Evolutionary conservation across 2,888 invertebrate species (phyloP), one percentile per base, ranked within the genome.

Genomic region (Drosophila neotestacea): DNA sequence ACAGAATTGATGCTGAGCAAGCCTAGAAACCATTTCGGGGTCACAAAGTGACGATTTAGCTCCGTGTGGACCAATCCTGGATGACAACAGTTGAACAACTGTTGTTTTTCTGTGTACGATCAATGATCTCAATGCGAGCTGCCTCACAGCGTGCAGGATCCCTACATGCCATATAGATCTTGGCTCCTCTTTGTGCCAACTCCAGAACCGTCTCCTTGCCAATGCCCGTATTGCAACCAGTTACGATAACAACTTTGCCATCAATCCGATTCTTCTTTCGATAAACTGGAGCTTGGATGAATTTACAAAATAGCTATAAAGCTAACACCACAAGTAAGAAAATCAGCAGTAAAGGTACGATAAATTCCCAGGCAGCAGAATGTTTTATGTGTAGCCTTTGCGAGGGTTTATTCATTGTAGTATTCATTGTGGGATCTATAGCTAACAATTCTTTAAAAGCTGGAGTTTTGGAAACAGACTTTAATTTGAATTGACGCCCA

Each of bases 101-200:
- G 96, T 92, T 93, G 96, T 92, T 97, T 92, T 97, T 97, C 89
- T 93, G 93, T 0, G 96, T 95, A 72, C 95, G 94, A 74, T 96
- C 90, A 50, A 97, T 96, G 74, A 97, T 96, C 82, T 96, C 95
- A 85, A 95, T 93, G 0, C 96, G 94, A 41, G 94, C 93, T 6
- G 93, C 93, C 94, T 97, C 96, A 92, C 97, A 97, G 88, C 94
- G 94, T 44, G 93, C 92, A 93, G 97, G 94, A 93, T 97, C 95
- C 47, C 97, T 94, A 85, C 97, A 97, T 5, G 97, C 97, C 96
- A 98, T 96, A 88, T 97, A 95, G 78, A 97, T 95, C 93, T 95
- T 96, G 6, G 96, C 97, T 7, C 96, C 95, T 56, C 96, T 93
- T 51, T 93, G 93, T 0, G 97, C 97, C 88, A 97, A 93, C 86